Evolutionary conservation across 2,113 vertebrate species (phyloP), one percentile per base, ranked within the genome.

Genomic region (Oryzias woworae): DNA sequence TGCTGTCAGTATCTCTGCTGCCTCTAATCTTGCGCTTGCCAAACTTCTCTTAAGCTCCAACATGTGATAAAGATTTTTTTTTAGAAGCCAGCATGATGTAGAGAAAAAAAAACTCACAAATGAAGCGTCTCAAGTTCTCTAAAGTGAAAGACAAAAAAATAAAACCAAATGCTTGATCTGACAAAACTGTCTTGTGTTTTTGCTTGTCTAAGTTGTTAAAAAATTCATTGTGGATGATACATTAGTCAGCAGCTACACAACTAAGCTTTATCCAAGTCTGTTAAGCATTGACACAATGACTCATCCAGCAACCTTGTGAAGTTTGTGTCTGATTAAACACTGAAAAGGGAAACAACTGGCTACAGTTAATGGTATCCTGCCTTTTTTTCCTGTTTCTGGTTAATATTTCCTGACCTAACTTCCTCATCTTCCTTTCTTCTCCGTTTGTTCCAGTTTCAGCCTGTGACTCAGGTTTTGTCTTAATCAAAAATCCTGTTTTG

Each of bases 401-500:
- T 65, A 47, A 62, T 62, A 43, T 69, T 77, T 79, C 55, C 79
- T 52, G 23, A 66, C 22, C 24, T 56, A 15, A 45, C 58, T 18
- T 73, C 58, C 47, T 62, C 53, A 20, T 12, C 12, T 58, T 14
- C 41, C 61, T 18, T 73, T 55, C 44, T 62, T 56, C 23, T 22
- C 26, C 5, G 24, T 75, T 69, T 72, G 50, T 75, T 79, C 62
- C 76, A 62, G 53, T 66, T 66, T 60, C 36, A 53, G n/a, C 61
- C 23, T 64, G 56, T 85, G 85, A 80, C 60, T 87, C 71, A 82
- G 36, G 36, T 68, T 74, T 54, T 53, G 43, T 68, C 61, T 81
- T 71, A 73, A 64, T 84, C 71, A 88, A 50, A 73, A 75, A 76
- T 66, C 71, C 67, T 74, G 62, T 70, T 80, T 82, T 20, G 47